A percentile compares a stretch with the other conserved stretches of the same genome.
Conservation (phyloP, 2,888 invertebrate genomes). For the Sinohyriopsis cumingii region DNA sequence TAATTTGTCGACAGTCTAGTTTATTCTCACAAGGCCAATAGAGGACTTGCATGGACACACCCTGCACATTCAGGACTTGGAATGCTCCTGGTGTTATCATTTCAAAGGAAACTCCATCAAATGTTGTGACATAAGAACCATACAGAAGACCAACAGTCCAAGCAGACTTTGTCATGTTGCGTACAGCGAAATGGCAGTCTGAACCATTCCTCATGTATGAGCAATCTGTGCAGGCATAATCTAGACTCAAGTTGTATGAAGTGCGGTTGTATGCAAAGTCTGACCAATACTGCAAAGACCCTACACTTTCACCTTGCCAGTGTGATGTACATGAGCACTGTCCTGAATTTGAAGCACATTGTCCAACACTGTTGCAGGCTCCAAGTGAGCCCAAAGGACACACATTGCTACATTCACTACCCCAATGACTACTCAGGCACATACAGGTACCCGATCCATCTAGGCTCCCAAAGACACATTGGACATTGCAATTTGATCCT, state of each 20-base stretch:
- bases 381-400: constrained; percentile 40
- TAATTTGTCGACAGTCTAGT: constrained; percentile 37
- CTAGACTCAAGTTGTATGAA: constrained; percentile 3
- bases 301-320: constrained; percentile 28
- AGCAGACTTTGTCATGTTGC: constrained; percentile 2
- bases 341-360: constrained; percentile 32
- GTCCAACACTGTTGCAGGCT: constrained; percentile 42
- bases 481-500: constrained; percentile 26
- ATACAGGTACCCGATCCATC: constrained; percentile 24
- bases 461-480: constrained; percentile 43
- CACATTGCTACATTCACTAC: constrained; percentile 35
- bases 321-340: constrained; percentile 41
- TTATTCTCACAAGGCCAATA: constrained; percentile 43
- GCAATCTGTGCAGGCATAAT: constrained; percentile 44
- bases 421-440: constrained; percentile 47
- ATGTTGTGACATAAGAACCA: constrained; percentile 42
- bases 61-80: constrained; percentile 21
- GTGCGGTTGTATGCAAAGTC: constrained; percentile 5
- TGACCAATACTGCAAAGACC: constrained; percentile 37
- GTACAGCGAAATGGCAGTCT: constrained; percentile 45
- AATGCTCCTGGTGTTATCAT: constrained; percentile 39
- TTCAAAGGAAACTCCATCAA: constrained; percentile 40
- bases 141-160: constrained; percentile 31
- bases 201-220: constrained; percentile 46
- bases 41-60: constrained; percentile 37